A percentile compares a stretch with the other conserved stretches of the same genome.
phyloP scores from a whole-genome alignment of 2,888 invertebrate genomes.

The Falcaria lacertinaria region DNA sequence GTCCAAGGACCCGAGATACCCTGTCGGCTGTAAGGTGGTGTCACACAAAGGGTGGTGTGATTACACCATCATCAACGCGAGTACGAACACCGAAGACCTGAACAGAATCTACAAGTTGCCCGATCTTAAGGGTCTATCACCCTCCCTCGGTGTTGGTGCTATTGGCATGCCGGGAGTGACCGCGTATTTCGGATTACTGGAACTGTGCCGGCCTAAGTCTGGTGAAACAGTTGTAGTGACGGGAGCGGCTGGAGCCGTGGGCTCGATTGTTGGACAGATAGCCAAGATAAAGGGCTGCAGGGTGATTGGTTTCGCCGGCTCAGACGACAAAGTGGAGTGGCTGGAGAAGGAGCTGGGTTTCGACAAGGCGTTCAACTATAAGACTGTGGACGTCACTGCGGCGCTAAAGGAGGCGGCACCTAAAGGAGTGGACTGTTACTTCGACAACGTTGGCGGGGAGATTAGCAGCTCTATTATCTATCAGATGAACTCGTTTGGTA shows the following conservation, averaged over 20 bases:
- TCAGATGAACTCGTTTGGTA: slow-evolving; percentile 78
- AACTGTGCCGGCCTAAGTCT: slow-evolving; percentile 83
- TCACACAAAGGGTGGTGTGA: slow-evolving; percentile 84
- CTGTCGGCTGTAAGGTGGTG: slow-evolving; percentile 80
- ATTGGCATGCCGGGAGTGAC: slow-evolving; percentile 86
- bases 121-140: slow-evolving; percentile 71
- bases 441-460: slow-evolving; percentile 87
- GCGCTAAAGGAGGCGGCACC: slow-evolving; percentile 83
- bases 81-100: slow-evolving; percentile 10
- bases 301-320: slow-evolving; percentile 85
- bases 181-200: slow-evolving; percentile 86
- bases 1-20: slow-evolving; percentile 59
- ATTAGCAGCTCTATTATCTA: slow-evolving; percentile 78
- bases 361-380: slow-evolving; percentile 86
- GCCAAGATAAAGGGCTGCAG: slow-evolving; percentile 83
- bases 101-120: slow-evolving; percentile 61
- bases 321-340: slow-evolving; percentile 85
- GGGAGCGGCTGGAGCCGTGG: slow-evolving; percentile 88
- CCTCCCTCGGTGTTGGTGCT: slow-evolving; percentile 81
- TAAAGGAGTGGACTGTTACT: slow-evolving; percentile 85
- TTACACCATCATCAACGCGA: slow-evolving; percentile 46
- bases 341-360: slow-evolving; percentile 82
- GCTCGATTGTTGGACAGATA: slow-evolving; percentile 86
- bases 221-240: slow-evolving; percentile 86
- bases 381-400: slow-evolving; percentile 72